Conservation (phyloP, 1,140 invertebrate species). For the Ceratina japonica region DNA sequence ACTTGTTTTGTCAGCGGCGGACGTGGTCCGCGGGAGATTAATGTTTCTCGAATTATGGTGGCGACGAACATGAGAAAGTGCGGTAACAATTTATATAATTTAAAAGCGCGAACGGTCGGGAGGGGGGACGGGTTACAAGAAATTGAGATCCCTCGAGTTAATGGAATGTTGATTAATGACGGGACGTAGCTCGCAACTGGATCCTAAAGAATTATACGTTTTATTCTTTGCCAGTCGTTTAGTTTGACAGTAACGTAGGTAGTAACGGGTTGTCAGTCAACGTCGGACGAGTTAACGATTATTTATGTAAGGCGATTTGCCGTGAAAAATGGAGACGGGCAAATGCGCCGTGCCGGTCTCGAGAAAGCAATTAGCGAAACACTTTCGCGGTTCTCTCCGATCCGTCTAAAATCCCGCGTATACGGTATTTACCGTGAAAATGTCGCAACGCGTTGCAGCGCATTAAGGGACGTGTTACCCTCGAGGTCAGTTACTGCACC, state of each 20-base stretch:
- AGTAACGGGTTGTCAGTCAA: slow-evolving; percentile 2
- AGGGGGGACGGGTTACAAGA: background rate
- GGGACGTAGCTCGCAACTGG: background rate
- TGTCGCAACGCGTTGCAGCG: background rate
- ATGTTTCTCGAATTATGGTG: background rate
- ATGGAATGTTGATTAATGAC: background rate
- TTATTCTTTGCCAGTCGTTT: background rate
- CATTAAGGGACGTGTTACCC: background rate
- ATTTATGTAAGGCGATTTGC: slow-evolving; percentile 16
- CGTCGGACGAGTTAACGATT: background rate
- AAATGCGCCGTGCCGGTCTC: background rate
- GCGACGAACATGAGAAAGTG: too few relatives aligned
- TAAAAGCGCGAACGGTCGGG: background rate
- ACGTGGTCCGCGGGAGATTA: background rate
- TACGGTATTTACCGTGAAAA: too few relatives aligned
- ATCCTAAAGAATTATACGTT: background rate
- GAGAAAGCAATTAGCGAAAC: background rate
- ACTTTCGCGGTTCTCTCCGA: too few relatives aligned
- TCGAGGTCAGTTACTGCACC: background rate
- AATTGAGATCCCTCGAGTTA: too few relatives aligned
- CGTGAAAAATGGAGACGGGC: background rate
- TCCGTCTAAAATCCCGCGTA: background rate
- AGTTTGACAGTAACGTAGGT: background rate
- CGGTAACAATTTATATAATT: background rate
- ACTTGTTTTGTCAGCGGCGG: background rate